phyloP scores from a whole-genome alignment of 2,797 vertebrate genomes.

The Linurgus olivaceus region DNA sequence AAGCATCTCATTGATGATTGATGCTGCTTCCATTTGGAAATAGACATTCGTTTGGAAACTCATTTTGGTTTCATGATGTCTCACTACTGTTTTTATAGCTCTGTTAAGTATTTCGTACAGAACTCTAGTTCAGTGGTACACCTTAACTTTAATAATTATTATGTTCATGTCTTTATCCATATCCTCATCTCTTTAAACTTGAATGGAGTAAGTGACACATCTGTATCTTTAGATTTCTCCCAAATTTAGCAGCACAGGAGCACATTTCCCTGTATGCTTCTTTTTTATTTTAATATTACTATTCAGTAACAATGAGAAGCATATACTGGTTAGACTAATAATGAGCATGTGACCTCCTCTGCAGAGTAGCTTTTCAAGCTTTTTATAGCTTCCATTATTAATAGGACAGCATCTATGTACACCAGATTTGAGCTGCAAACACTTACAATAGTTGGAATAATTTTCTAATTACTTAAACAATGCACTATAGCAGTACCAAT shows the following conservation, averaged over 20 bases:
- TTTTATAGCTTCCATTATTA: conserved; percentile 36
- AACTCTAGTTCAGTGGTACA: not conserved
- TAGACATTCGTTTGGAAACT: not conserved
- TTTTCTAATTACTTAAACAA: conserved; percentile 57
- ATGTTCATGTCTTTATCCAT: not conserved
- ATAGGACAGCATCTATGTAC: not conserved
- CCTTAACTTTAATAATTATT: not conserved
- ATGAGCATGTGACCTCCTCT: not conserved
- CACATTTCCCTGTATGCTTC: not conserved
- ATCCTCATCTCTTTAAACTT: not conserved
- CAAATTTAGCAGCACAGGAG: not conserved
- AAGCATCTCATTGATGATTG: not conserved
- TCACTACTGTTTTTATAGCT: not conserved
- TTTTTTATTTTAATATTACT: conserved; percentile 5
- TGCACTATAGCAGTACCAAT: not conserved
- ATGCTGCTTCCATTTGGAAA: not conserved
- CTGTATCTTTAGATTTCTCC: not conserved
- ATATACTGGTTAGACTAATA: not conserved
- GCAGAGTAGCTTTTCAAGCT: conserved; percentile 12
- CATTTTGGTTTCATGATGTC: not conserved
- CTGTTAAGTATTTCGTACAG: not conserved
- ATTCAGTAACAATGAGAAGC: not conserved
- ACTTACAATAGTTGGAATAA: conserved; percentile 37
- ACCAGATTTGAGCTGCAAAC: not conserved
- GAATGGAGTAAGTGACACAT: not conserved